Base-by-base conservation (phyloP, 2,113 vertebrate species). In the Heteronetta atricapilla region DNA sequence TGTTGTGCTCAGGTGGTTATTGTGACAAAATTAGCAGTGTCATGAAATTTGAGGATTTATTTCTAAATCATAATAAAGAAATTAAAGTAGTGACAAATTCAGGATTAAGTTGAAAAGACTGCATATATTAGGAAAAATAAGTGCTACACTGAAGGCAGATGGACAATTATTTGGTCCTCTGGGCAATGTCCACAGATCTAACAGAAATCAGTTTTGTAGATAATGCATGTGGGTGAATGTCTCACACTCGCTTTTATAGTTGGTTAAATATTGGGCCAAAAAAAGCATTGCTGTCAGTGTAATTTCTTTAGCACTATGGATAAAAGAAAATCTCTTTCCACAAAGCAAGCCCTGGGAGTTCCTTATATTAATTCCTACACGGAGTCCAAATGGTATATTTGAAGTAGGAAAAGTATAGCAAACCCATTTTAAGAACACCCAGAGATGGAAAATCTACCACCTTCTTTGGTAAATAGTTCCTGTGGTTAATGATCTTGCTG, bases 41-140 rank as follows among this genome's bases (percentile, higher is more conserved):
- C 82, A 81, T 88, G 64, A 96, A 76, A 81, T 44, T 80, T 77
- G 18, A 82, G 38, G 75, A 88, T 89, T 95, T 94, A 70, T 96
- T 95, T 80, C 70, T 50, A 88, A 78, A 89, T 91, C 50, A 81
- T 80, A 91, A 91, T 77, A 87, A 87, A 88, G 33, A 90, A 26
- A 52, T 91, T 91, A 38, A 89, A 93, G 33, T 21, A 53, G 33
- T 74, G 78, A 72, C 85, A 95, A 73, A 89, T 88, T 86, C 79
- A 68, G 17, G 60, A 83, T 2, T 68, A 34, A 77, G 36, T 26
- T 74, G 88, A 86, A 94, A 82, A 94, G 52, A 56, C 46, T 63
- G 31, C 87, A 11, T 67, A 5, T 38, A 78, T 75, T 33, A 56
- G 44, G 33, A 36, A 93, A 89, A 90, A 88, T 38, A 86, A 14